Evolutionary conservation across 2,113 vertebrate genomes (phyloP).

Genomic region (Ptychochromis oligacanthus): DNA sequence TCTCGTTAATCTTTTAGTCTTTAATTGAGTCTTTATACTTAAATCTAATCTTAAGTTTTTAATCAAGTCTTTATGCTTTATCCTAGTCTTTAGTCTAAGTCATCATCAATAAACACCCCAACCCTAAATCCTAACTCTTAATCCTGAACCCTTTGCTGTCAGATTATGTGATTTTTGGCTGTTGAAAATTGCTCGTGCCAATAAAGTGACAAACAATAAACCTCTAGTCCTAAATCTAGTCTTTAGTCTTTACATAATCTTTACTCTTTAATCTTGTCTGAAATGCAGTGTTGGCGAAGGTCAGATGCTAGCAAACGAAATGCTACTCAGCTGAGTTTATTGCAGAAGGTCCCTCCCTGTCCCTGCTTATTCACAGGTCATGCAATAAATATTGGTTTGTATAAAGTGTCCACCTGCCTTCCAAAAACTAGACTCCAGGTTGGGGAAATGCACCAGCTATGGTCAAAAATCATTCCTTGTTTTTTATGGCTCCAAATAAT

Average conservation of each 20-base stretch:
- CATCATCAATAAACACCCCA: background rate
- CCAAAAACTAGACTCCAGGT: background rate
- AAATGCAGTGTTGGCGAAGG: too few relatives aligned
- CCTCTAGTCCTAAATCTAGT: background rate
- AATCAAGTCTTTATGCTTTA: background rate
- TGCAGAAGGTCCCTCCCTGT: background rate
- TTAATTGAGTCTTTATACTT: too few relatives aligned
- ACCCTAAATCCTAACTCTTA: background rate
- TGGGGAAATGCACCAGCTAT: background rate
- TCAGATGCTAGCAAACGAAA: too few relatives aligned
- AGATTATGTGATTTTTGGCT: background rate
- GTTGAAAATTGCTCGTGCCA: too few relatives aligned
- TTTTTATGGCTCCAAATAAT: background rate
- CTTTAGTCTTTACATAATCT: background rate
- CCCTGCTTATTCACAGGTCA: too few relatives aligned
- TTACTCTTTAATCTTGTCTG: background rate
- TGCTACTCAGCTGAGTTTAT: background rate
- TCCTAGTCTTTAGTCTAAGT: background rate
- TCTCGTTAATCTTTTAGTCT: background rate
- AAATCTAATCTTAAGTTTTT: background rate
- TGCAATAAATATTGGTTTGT: background rate
- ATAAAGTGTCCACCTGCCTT: background rate
- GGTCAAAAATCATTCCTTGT: background rate
- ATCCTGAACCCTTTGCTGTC: background rate
- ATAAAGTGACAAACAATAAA: background rate